phyloP scores from a whole-genome alignment of 2,113 vertebrate genomes.

The Psittacara wagleri region DNA sequence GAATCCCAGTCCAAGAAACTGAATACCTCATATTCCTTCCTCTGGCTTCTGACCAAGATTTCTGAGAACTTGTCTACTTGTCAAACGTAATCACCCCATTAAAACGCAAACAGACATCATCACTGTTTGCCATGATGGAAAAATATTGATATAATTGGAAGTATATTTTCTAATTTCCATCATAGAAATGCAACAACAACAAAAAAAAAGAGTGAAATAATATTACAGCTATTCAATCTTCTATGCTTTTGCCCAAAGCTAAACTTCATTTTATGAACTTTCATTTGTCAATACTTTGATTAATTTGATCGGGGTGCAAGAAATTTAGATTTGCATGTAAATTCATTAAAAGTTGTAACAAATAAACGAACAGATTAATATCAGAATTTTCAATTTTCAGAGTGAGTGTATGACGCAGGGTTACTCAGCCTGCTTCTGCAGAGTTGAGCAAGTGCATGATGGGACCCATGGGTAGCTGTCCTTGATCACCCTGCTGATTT shows the following conservation, averaged over 20 bases:
- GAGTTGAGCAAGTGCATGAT: neutral
- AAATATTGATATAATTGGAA: neutral
- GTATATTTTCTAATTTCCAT: neutral
- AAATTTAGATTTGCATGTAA: neutral
- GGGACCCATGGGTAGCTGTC: neutral
- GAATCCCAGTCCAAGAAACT: neutral
- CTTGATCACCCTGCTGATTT: neutral
- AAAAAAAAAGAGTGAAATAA: neutral
- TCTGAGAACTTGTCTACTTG: neutral
- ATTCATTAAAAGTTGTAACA: neutral
- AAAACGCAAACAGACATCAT: neutral
- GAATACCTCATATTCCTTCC: neutral
- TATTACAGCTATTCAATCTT: neutral
- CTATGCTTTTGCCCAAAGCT: neutral
- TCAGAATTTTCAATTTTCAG: neutral
- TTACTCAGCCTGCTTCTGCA: accelerated
- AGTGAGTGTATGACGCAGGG: neutral
- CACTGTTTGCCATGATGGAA: neutral
- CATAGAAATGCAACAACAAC: neutral
- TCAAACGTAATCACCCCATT: neutral
- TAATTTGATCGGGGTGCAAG: neutral
- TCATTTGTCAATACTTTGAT: neutral
- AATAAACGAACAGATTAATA: neutral
- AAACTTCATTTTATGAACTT: neutral
- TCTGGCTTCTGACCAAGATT: neutral